Percentiles rank a stretch among this genome's conserved stretches.
These are phyloP conservation scores for Moxostoma hubbsi DNA, from an alignment of 2,797 vertebrate genomes.

Conservation along the genomic window DNA sequence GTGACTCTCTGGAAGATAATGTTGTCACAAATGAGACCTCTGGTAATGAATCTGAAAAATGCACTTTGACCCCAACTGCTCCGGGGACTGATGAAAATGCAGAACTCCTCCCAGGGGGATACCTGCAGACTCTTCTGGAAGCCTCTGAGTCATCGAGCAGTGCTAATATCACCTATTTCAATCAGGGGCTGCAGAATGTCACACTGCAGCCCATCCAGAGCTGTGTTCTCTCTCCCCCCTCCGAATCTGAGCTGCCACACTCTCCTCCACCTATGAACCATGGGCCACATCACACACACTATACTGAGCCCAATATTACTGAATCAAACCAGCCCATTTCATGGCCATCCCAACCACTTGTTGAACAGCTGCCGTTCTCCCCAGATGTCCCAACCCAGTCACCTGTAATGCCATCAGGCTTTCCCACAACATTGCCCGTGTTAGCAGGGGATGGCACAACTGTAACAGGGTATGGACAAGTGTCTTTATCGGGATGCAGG, in stretches of 20 bases:
- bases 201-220: constrained; percentile 80
- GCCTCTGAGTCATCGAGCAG: constrained; percentile 84
- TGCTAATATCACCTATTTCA: constrained; percentile 79
- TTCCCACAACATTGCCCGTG: constrained; percentile 68
- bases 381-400: constrained; percentile 74
- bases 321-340: constrained; percentile 72
- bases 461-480: constrained; percentile 75
- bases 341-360: constrained; percentile 74
- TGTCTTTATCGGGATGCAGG: constrained; percentile 78
- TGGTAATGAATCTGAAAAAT: constrained; percentile 73
- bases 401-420: constrained; percentile 76
- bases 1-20: constrained; percentile 50
- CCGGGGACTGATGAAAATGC: constrained; percentile 66
- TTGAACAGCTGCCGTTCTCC: constrained; percentile 69
- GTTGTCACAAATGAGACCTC: constrained; percentile 53
- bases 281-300: constrained; percentile 35
- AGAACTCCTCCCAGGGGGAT: constrained; percentile 86
- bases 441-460: constrained; percentile 72
- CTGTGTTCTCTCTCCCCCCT: constrained; percentile 82
- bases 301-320: constrained; percentile 45
- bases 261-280: constrained; percentile 74
- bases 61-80: constrained; percentile 74
- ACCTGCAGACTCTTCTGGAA: constrained; percentile 88
- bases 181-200: constrained; percentile 74
- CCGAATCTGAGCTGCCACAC: constrained; percentile 84